phyloP scores from a whole-genome alignment of 2,888 invertebrate species.

The Hemicrepidius hirtus region DNA sequence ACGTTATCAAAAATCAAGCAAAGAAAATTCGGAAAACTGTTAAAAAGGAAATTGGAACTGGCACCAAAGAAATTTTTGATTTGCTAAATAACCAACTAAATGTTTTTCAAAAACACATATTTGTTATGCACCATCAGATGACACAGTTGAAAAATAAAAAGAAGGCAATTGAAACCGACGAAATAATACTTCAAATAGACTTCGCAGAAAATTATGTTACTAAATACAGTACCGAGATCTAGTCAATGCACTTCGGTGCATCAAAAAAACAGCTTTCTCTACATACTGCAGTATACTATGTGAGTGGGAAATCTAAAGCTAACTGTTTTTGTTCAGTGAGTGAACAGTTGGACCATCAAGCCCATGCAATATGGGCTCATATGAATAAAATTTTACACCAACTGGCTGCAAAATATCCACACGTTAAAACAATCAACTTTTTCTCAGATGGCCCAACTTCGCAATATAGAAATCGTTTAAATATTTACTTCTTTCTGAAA shows the following conservation, averaged over 20 bases:
- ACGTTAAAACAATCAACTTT: constrained; percentile 25
- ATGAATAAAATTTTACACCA: constrained; percentile 32
- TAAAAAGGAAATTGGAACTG: too few species aligned
- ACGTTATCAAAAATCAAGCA: too few species aligned
- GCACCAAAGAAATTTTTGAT: too few species aligned
- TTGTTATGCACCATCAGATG: too few species aligned
- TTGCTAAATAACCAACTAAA: too few species aligned
- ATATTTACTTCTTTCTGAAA: not conserved
- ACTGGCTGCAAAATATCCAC: constrained; percentile 8
- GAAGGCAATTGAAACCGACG: too few species aligned
- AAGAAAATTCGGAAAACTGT: too few species aligned
- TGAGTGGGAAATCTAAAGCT: constrained; percentile 13
- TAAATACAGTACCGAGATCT: too few species aligned
- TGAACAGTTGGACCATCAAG: constrained; percentile 42
- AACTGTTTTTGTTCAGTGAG: constrained; percentile 38
- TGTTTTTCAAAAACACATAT: too few species aligned
- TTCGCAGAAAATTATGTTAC: too few species aligned
- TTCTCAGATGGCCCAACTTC: constrained; percentile 45
- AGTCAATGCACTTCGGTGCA: constrained; percentile 22
- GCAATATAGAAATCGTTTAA: constrained; percentile 34
- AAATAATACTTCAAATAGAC: too few species aligned
- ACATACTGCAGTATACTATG: constrained; percentile 44
- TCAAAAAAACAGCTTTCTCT: constrained; percentile 36
- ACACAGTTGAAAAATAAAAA: too few species aligned
- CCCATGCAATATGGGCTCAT: constrained; percentile 45